Evolutionary conservation across 1,140 invertebrate species (phyloP).

Genomic region (Eueides isabella): DNA sequence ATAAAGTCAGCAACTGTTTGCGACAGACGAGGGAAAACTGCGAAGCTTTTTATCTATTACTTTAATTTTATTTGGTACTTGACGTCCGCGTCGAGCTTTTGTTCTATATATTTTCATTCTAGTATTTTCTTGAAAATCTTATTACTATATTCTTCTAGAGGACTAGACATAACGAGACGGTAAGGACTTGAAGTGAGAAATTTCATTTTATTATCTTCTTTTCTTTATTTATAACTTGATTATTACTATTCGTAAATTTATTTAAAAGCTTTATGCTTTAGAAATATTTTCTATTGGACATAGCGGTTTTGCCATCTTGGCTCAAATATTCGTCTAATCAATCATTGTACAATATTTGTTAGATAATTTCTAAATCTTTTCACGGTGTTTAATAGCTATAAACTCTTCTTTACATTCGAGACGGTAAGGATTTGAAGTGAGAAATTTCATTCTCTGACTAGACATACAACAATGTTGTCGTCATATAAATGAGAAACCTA

Average conservation of each 20-base stretch:
- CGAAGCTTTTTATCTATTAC: not conserved
- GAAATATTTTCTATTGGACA: too few species aligned
- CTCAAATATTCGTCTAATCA: too few species aligned
- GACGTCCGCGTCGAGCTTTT: not conserved
- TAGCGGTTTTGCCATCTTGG: too few species aligned
- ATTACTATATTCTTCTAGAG: conserved; percentile 2
- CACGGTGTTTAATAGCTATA: too few species aligned
- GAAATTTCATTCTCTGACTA: too few species aligned
- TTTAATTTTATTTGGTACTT: not conserved
- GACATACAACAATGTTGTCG: too few species aligned
- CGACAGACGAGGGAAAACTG: not conserved
- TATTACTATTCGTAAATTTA: not conserved
- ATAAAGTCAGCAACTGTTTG: not conserved
- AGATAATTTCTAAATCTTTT: too few species aligned
- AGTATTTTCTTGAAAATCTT: not conserved
- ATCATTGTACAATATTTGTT: too few species aligned
- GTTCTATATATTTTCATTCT: not conserved
- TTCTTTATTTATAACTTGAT: not conserved
- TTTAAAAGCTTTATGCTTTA: too few species aligned
- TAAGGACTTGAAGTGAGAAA: not conserved
- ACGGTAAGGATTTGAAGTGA: too few species aligned
- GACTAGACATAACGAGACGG: not conserved
- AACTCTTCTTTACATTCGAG: too few species aligned
- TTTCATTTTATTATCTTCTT: conserved; percentile 5
- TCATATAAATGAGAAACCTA: too few species aligned